These are phyloP conservation scores for Caenorhabditis briggsae DNA, from an alignment of 1,140 invertebrate genomes.

Conservation along the genomic window DNA sequence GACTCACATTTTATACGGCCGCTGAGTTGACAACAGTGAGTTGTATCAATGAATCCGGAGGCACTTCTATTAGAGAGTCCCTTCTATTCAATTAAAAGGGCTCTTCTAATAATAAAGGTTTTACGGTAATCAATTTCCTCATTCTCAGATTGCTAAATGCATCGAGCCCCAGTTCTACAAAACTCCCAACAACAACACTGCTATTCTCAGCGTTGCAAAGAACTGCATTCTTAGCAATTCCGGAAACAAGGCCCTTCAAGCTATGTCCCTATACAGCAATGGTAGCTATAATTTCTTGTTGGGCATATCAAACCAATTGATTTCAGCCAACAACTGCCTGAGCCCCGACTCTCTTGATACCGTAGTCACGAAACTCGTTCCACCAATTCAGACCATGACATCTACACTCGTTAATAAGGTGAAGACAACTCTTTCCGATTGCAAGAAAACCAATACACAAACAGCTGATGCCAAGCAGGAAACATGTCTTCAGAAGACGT, in stretches of 20 bases:
- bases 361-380: not conserved
- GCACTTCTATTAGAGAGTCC: no score
- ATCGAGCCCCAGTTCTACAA: not conserved
- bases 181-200: slow-evolving; percentile 8
- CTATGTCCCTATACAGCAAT: not conserved
- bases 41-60: not conserved
- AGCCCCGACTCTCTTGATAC: slow-evolving; percentile 31
- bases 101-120: no score
- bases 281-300: not conserved
- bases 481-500: slow-evolving; percentile 31
- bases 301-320: not conserved
- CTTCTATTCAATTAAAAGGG: not conserved
- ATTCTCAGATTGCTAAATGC: not conserved
- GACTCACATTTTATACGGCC: not conserved
- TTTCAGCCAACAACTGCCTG: slow-evolving; percentile 33
- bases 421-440: not conserved
- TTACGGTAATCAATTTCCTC: no score
- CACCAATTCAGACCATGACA: not conserved
- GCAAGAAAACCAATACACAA: slow-evolving; percentile 6
- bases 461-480: slow-evolving; percentile 21
- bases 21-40: not conserved
- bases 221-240: not conserved
- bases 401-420: slow-evolving; percentile 4
- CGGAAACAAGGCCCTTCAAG: not conserved
- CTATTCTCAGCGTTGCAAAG: not conserved